A percentile compares a stretch with the other conserved stretches of the same genome.
Evolutionary conservation across 2,888 invertebrate genomes (phyloP).

Genomic region (Drosophila putrida): DNA sequence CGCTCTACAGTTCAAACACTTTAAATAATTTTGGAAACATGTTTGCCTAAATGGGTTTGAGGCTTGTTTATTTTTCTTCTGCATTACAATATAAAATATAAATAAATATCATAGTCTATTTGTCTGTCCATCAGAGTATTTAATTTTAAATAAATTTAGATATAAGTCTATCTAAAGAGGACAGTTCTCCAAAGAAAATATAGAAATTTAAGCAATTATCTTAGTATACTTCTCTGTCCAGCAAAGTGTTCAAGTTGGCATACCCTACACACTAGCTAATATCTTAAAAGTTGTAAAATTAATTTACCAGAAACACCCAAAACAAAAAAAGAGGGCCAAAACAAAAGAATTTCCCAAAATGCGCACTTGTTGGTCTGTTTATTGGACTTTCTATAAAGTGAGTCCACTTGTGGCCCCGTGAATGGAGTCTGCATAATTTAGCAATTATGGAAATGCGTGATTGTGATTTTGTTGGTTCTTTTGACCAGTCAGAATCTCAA

Average conservation of each 20-base stretch:
- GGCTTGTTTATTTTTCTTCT: too few relatives aligned
- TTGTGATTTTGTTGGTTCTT: constrained; percentile 21
- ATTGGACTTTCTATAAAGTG: constrained; percentile 34
- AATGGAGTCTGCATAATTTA: constrained; percentile 72
- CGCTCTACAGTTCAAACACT: too few relatives aligned
- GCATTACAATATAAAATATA: too few relatives aligned
- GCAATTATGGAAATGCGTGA: constrained; percentile 78
- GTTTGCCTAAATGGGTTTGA: too few relatives aligned
- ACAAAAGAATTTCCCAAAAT: constrained; percentile 64
- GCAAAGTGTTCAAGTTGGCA: neutral
- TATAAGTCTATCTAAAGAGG: too few relatives aligned
- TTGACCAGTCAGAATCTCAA: constrained; percentile 35
- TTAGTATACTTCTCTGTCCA: neutral
- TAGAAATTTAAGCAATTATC: too few relatives aligned
- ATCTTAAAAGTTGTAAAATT: constrained; percentile 65
- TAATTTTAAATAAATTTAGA: too few relatives aligned
- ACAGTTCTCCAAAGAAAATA: too few relatives aligned
- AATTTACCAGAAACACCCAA: constrained; percentile 73
- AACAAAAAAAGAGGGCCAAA: constrained; percentile 26
- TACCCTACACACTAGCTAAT: constrained; percentile 6
- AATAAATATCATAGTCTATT: too few relatives aligned
- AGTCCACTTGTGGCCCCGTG: constrained; percentile 18
- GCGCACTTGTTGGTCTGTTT: constrained; percentile 64
- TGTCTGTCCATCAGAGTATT: too few relatives aligned
- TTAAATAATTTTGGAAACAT: too few relatives aligned